Percentiles rank a stretch among this genome's conserved stretches.
Conservation (phyloP, 1,140 invertebrate species). For the Papilio glaucus region DNA sequence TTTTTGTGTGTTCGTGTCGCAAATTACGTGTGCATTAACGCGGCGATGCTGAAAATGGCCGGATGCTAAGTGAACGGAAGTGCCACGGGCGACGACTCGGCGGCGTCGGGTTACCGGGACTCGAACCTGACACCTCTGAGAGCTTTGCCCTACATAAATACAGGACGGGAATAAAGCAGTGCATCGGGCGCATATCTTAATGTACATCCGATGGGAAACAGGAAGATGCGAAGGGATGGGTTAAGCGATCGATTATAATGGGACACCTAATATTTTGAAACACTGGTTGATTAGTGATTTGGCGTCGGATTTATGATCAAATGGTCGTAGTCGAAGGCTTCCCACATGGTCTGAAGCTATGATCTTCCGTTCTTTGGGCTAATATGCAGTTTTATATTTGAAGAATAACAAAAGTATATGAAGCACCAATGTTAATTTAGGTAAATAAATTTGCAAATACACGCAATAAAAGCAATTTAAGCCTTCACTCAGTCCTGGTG, state of each 20-base stretch:
- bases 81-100: neutral
- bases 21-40: constrained; percentile 12
- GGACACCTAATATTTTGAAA: neutral
- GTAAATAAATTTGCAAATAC: no score
- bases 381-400: neutral
- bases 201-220: constrained; percentile 27
- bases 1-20: neutral
- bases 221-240: neutral
- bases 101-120: constrained; percentile 21
- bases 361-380: neutral
- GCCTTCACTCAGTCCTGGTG: no score
- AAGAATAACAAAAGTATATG: no score
- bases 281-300: neutral
- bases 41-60: constrained; percentile 11
- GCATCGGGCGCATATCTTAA: neutral
- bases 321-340: neutral
- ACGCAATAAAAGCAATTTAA: no score
- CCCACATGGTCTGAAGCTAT: neutral
- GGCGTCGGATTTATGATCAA: neutral
- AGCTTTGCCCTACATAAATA: constrained; percentile 29
- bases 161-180: neutral
- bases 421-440: no score
- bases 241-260: neutral
- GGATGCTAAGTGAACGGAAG: constrained; percentile 29
- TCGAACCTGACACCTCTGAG: constrained; percentile 33